A percentile compares a stretch with the other conserved stretches of the same genome.
These are phyloP conservation scores for Desmophyllum pertusum DNA, from an alignment of 92 coral and sea anemone species.

Conservation along the genomic window DNA sequence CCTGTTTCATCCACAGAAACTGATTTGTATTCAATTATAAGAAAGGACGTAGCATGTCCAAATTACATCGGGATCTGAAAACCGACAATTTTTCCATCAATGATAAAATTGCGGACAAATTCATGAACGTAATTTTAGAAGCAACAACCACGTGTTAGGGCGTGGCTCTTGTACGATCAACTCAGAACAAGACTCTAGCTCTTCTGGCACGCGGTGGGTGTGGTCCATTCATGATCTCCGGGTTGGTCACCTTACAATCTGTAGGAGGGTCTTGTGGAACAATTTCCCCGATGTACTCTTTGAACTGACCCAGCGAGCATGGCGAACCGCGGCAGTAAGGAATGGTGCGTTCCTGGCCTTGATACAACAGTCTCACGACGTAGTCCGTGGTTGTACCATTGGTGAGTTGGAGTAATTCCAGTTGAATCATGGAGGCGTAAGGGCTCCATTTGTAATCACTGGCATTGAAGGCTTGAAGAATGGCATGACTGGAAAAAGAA, in stretches of 20 bases:
- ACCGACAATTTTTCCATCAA: not conserved
- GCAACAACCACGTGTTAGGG: not conserved
- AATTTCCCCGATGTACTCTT: conserved; percentile 59
- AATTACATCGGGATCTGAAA: not conserved
- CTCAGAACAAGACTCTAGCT: conserved; percentile 4
- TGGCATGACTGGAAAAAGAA: conserved; percentile 66
- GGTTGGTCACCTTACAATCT: conserved; percentile 65
- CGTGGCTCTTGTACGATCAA: not conserved
- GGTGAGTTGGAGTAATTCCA: conserved; percentile 74
- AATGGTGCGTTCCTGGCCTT: conserved; percentile 70
- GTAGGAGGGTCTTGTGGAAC: conserved; percentile 63
- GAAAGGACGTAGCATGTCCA: not conserved
- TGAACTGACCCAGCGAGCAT: conserved; percentile 72
- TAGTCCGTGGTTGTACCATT: conserved; percentile 39
- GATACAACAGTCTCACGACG: conserved; percentile 80
- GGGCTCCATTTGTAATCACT: conserved; percentile 87
- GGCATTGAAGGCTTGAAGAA: conserved; percentile 83
- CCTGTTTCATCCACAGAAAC: too few species aligned
- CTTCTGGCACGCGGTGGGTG: conserved; percentile 13
- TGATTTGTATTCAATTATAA: not conserved
- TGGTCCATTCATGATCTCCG: conserved; percentile 37
- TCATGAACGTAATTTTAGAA: not conserved
- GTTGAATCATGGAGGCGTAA: conserved; percentile 79
- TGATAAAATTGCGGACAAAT: not conserved
- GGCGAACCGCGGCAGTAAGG: conserved; percentile 83